Percentiles rank a stretch among this genome's conserved stretches.
These are phyloP conservation scores for Clupea harengus DNA, from an alignment of 2,113 vertebrate species.

Conservation along the genomic window DNA sequence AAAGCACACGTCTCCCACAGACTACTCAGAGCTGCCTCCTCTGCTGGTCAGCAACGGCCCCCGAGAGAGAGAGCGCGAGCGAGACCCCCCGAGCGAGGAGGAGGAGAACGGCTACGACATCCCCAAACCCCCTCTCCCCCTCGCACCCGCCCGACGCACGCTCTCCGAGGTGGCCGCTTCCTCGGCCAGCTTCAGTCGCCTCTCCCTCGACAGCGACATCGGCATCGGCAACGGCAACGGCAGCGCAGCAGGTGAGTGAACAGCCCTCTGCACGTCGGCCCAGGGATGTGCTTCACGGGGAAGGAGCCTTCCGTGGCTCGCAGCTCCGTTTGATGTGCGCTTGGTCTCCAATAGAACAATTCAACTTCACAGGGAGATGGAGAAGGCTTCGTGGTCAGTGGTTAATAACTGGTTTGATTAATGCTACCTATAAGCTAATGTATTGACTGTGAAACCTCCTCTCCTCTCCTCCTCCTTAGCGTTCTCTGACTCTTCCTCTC, in stretches of 20 bases:
- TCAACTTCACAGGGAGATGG: no score
- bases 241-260: conserved; percentile 54
- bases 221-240: conserved; percentile 38
- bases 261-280: no score
- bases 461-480: no score
- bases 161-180: conserved; percentile 85
- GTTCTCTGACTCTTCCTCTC: no score
- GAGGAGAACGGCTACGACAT: conserved; percentile 86
- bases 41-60: conserved; percentile 61
- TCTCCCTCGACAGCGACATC: conserved; percentile 78
- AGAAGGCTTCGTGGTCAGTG: no score
- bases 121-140: conserved; percentile 77
- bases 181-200: conserved; percentile 76
- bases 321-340: no score
- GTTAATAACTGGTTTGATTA: no score
- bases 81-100: conserved; percentile 57
- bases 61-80: conserved; percentile 47
- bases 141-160: conserved; percentile 75
- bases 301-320: no score
- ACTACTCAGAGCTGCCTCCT: conserved; percentile 75
- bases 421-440: no score
- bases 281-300: no score
- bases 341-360: no score
- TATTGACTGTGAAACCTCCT: no score
- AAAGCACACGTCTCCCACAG: conserved; percentile 42